These are phyloP conservation scores for Cantharis nigra DNA, from an alignment of 2,888 invertebrate genomes.

Conservation along the genomic window DNA sequence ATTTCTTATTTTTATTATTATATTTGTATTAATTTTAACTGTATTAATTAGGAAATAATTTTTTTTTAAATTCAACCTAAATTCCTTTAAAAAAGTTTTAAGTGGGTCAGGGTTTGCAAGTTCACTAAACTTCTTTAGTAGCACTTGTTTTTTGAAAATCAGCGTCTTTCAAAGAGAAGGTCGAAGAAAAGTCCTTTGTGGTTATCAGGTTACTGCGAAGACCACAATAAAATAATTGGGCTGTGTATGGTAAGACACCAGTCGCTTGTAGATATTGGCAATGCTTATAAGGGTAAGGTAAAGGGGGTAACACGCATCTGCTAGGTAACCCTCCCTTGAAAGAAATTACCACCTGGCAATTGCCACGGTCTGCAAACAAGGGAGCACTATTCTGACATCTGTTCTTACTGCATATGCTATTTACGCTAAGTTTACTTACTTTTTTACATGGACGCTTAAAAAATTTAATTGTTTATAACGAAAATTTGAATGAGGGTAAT, in stretches of 20 bases:
- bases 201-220: slow-evolving; percentile 15
- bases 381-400: slow-evolving; percentile 43
- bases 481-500: background rate
- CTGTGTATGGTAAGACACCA: slow-evolving; percentile 25
- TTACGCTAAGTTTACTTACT: slow-evolving; percentile 25
- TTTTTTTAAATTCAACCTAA: too few relatives aligned
- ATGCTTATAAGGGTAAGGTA: slow-evolving; percentile 33
- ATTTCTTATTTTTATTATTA: too few relatives aligned
- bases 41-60: too few relatives aligned
- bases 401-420: slow-evolving; percentile 40
- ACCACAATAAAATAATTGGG: slow-evolving; percentile 14
- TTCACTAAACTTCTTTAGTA: background rate
- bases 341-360: slow-evolving; percentile 57
- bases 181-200: slow-evolving; percentile 7
- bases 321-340: slow-evolving; percentile 53
- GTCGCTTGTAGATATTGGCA: slow-evolving; percentile 28
- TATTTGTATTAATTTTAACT: too few relatives aligned
- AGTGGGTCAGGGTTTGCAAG: background rate
- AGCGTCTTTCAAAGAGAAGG: background rate
- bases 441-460: background rate
- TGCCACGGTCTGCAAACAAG: slow-evolving; percentile 57
- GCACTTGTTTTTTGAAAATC: background rate
- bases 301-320: slow-evolving; percentile 52
- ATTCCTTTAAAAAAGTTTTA: too few relatives aligned
- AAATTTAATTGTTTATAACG: background rate